A percentile compares a stretch with the other conserved stretches of the same genome.
These are phyloP conservation scores for Hirtodrosophila trivittata DNA, from an alignment of 2,888 invertebrate species.

Conservation along the genomic window DNA sequence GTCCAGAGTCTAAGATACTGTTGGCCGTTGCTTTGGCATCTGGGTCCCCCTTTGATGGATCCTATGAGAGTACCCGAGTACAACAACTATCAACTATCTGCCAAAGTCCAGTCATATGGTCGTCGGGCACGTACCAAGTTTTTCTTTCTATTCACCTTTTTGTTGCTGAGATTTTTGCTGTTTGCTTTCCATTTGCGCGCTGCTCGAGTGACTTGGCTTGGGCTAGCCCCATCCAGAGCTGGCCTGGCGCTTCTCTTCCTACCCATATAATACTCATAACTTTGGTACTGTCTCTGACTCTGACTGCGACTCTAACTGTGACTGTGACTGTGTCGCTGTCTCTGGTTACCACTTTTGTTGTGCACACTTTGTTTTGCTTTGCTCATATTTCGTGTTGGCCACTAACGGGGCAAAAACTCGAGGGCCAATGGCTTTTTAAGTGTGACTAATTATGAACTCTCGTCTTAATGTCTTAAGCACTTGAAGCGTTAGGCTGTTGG, in stretches of 20 bases:
- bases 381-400: conserved; percentile 67
- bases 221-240: conserved; percentile 3
- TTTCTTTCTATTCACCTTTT: conserved; percentile 19
- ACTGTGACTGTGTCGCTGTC: conserved; percentile 21
- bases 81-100: conserved; percentile 16
- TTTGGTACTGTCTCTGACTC: conserved; percentile 24
- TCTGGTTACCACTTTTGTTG: conserved; percentile 50
- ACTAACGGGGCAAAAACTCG: conserved; percentile 64
- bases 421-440: conserved; percentile 77
- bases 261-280: conserved; percentile 55
- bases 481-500: conserved; percentile 47
- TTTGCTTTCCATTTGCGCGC: conserved; percentile 63
- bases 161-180: conserved; percentile 50
- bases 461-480: conserved; percentile 49
- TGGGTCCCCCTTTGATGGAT: conserved; percentile 2
- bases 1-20: conserved; percentile 5
- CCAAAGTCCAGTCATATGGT: conserved; percentile 50
- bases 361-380: conserved; percentile 20
- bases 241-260: conserved; percentile 55
- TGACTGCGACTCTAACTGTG: conserved; percentile 14
- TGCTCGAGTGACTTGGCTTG: conserved; percentile 39
- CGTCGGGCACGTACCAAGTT: conserved; percentile 59
- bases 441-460: conserved; percentile 75
- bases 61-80: neutral
- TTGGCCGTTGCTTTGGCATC: neutral